Evolutionary conservation across 2,797 vertebrate genomes (phyloP).

Genomic region (Phoxinus dragarum): DNA sequence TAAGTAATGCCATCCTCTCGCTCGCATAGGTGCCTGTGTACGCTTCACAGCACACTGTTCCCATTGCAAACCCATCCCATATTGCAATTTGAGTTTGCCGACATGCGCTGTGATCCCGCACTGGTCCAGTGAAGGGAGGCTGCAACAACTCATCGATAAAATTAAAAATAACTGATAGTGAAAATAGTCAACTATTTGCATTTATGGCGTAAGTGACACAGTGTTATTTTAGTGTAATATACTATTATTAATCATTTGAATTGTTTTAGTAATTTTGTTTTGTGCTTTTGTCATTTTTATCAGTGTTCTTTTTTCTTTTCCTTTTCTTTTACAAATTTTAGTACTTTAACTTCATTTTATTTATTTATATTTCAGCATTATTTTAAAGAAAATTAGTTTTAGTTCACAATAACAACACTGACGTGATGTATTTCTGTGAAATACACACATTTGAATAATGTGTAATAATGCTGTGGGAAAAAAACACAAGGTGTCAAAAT

Average conservation of each 20-base stretch:
- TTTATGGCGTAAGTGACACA: not conserved
- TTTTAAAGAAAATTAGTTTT: not conserved
- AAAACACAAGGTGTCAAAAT: not conserved
- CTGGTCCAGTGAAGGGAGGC: not conserved
- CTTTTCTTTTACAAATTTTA: not conserved
- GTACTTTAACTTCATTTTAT: too few relatives aligned
- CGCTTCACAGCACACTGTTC: conserved; percentile 20
- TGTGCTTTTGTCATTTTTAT: not conserved
- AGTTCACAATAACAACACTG: not conserved
- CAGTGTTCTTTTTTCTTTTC: too few relatives aligned
- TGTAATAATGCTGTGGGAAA: too few relatives aligned
- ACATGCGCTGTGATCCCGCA: conserved; percentile 15
- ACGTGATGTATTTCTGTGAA: not conserved
- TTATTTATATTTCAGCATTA: not conserved
- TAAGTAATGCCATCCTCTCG: conserved; percentile 36
- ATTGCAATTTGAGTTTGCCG: conserved; percentile 19
- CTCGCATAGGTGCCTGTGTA: conserved; percentile 12
- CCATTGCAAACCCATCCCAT: conserved; percentile 18
- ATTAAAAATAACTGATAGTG: not conserved
- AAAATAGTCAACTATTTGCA: not conserved
- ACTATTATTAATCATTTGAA: not conserved
- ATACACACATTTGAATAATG: not conserved
- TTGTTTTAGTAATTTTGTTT: not conserved
- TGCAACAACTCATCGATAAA: not conserved
- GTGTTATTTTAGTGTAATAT: not conserved